These are phyloP conservation scores for Ostrea edulis DNA, from an alignment of 1,140 invertebrate species.

Conservation along the genomic window DNA sequence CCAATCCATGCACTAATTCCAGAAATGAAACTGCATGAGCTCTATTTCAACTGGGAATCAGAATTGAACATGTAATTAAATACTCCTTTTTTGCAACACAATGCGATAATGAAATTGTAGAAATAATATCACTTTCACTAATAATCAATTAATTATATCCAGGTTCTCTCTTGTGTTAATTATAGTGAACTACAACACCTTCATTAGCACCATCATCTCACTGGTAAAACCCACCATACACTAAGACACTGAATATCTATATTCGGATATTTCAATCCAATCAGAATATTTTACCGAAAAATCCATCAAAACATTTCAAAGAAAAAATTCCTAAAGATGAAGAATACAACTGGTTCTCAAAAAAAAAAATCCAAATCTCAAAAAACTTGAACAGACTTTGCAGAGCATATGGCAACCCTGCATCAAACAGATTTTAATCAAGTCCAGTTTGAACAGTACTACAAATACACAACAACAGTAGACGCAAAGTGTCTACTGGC, in stretches of 20 bases:
- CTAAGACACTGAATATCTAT: background rate
- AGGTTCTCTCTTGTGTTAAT: no score
- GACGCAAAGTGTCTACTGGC: slow-evolving; percentile 15
- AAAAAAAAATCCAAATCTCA: background rate
- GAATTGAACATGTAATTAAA: no score
- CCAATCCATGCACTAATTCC: background rate
- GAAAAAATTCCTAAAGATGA: background rate
- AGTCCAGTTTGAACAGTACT: slow-evolving; percentile 16
- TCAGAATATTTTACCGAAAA: background rate
- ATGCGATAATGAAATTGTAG: no score
- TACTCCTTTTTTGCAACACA: no score
- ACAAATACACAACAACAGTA: slow-evolving; percentile 22
- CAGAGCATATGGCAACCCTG: background rate
- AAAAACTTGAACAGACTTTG: slow-evolving; percentile 1
- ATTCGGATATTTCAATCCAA: background rate
- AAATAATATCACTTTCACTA: no score
- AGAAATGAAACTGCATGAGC: no score
- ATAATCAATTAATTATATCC: no score
- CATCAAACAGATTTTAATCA: background rate
- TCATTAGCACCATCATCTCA: no score
- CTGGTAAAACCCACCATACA: no score
- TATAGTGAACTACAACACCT: no score
- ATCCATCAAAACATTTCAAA: background rate
- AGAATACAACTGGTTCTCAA: background rate
- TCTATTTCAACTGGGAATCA: no score